A percentile compares a stretch with the other conserved stretches of the same genome.
Conservation (phyloP, 2,113 vertebrate species). For the Prionailurus viverrinus region DNA sequence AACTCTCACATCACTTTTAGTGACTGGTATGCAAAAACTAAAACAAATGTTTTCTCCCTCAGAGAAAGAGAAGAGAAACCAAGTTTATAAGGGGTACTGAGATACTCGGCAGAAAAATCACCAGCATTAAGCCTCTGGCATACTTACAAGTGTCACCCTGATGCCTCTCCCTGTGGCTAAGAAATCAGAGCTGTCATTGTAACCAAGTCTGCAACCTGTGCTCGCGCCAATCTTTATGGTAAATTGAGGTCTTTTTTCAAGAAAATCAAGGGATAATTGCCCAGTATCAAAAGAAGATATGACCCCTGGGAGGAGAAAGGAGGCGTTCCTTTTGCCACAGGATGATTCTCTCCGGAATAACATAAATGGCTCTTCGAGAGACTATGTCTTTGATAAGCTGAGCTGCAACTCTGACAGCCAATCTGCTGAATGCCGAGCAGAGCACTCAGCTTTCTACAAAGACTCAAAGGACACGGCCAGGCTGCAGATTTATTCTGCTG, state of each 20-base stretch:
- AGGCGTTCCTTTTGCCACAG: constrained; percentile 52
- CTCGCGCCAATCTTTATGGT: constrained; percentile 60
- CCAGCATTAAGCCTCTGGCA: constrained; percentile 44
- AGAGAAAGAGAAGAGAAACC: constrained; percentile 50
- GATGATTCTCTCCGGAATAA: constrained; percentile 68
- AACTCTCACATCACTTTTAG: constrained; percentile 14
- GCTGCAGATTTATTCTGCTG: constrained; percentile 76
- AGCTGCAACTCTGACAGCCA: constrained; percentile 61
- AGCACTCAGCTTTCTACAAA: constrained; percentile 67
- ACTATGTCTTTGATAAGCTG: constrained; percentile 67
- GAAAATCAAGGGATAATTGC: constrained; percentile 77
- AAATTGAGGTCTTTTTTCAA: constrained; percentile 63
- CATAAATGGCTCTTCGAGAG: constrained; percentile 71
- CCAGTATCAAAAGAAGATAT: constrained; percentile 68
- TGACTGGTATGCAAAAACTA: constrained; percentile 45
- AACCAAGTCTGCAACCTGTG: constrained; percentile 45
- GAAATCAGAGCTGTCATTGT: constrained; percentile 48
- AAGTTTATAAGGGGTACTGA: constrained; percentile 38
- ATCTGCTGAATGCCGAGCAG: constrained; percentile 62
- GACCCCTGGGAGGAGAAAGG: constrained; percentile 49
- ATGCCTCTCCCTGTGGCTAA: constrained; percentile 42
- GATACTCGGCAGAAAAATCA: constrained; percentile 63
- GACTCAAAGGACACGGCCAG: constrained; percentile 66
- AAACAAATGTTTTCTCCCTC: constrained; percentile 59
- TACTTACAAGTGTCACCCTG: constrained; percentile 6